Percentiles rank a stretch among this genome's conserved stretches.
Evolutionary conservation across 2,888 invertebrate genomes (phyloP).

Genomic region (Scaptomyza caliginosa): DNA sequence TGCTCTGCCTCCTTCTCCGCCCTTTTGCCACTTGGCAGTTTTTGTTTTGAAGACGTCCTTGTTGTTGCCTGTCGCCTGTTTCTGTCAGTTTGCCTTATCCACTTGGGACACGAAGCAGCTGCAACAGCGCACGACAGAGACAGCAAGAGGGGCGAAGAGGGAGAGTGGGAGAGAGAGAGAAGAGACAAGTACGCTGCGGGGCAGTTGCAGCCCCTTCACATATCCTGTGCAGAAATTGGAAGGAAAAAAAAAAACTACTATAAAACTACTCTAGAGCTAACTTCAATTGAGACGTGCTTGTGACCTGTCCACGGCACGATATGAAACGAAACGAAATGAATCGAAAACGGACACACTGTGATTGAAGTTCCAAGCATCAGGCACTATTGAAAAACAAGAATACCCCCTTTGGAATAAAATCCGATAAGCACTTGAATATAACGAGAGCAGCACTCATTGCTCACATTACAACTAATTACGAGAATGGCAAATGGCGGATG

Average conservation of each 20-base stretch:
- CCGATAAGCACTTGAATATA: conserved; percentile 35
- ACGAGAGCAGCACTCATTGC: conserved; percentile 5
- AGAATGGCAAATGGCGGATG: neutral
- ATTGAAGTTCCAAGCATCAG: conserved; percentile 58
- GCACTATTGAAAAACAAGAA: neutral
- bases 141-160: neutral
- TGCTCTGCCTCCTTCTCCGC: neutral
- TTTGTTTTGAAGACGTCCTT: conserved; percentile 52
- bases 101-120: conserved; percentile 59
- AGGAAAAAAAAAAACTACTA: conserved; percentile 54
- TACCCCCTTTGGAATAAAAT: conserved; percentile 20
- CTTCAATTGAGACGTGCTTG: conserved; percentile 61
- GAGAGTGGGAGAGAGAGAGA: neutral
- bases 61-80: conserved; percentile 35
- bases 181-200: conserved; percentile 30
- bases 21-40: conserved; percentile 36
- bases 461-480: conserved; percentile 61
- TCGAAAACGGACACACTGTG: conserved; percentile 22
- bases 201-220: conserved; percentile 54
- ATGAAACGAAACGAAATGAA: conserved; percentile 10
- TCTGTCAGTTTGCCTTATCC: conserved; percentile 58
- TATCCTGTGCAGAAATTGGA: conserved; percentile 63
- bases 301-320: conserved; percentile 34
- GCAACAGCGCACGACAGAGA: conserved; percentile 15
- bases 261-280: conserved; percentile 38